Base-by-base conservation (phyloP, 2,797 vertebrate species). In the Crypturellus tataupa region DNA sequence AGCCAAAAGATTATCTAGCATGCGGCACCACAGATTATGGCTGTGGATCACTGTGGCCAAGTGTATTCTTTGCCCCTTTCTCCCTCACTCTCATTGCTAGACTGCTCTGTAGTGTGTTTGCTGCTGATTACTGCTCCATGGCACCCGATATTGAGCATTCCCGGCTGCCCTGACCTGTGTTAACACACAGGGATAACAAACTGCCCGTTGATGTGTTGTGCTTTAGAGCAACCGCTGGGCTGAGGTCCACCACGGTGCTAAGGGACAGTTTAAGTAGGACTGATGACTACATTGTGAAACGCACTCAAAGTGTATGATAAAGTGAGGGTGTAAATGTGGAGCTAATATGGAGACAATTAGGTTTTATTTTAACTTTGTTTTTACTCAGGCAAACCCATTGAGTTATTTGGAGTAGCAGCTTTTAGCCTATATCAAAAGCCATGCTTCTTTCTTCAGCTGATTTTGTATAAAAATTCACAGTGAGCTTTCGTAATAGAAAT, bases 361-460 rank as follows among this genome's bases (percentile, higher is more conserved):
- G 27, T 37, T 29, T n/a, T 65, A 56, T 72, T 69, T 51, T 10
- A 29, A 42, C 14, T 82, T 64, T 63, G 42, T 67, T 85, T 90
- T 95, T 13, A 67, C 24, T 70, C 44, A 73, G 47, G 31, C 37
- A 91, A 93, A 82, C 16, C 12, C 70, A 70, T 14, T 86, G n/a
- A 69, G 47, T 37, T 95, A 80, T 87, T 76, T 85, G 70, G 46
- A 89, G 64, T n/a, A 92, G 25, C 42, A 87, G 56, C 18, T 92
- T 89, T 92, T 73, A 87, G 27, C 39, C 60, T 84, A 14, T 21
- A 88, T 42, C 46, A 94, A 84, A 92, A 88, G 53, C 3, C 85
- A 63, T 72, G 60, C 71, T 94, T 93, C 63, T 70, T 93, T 92
- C 71, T 71, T 85, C 1, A 2, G 73, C 29, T 80, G 71, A 84